Conservation (phyloP, 2,888 invertebrate genomes). For the Tetranychus piercei region DNA sequence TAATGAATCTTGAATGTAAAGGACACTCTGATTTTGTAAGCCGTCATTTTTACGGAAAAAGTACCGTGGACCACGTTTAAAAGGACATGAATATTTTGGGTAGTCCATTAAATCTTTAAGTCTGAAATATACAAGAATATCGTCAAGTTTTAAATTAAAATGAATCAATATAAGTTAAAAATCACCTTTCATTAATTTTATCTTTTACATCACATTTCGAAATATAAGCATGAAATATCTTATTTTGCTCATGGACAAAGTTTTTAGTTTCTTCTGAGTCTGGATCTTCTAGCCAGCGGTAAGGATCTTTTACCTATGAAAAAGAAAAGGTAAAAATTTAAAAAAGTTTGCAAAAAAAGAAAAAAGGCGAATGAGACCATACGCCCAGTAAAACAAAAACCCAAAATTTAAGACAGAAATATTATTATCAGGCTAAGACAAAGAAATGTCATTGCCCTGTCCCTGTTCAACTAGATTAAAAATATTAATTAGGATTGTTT, state of each 20-base stretch:
- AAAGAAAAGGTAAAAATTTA: neutral
- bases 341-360: neutral
- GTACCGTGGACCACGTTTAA: constrained; percentile 59
- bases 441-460: too few species aligned
- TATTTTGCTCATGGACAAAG: constrained; percentile 78
- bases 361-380: neutral
- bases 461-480: too few species aligned
- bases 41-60: constrained; percentile 85
- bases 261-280: constrained; percentile 72
- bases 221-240: constrained; percentile 64
- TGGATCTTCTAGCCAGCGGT: constrained; percentile 91
- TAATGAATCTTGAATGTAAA: constrained; percentile 65
- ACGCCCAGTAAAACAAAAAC: too few species aligned
- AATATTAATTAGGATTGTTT: too few species aligned
- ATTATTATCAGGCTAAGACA: too few species aligned
- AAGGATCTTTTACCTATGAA: constrained; percentile 61
- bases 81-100: constrained; percentile 79
- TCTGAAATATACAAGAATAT: constrained; percentile 32
- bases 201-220: constrained; percentile 52
- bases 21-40: constrained; percentile 86
- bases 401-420: too few species aligned
- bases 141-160: neutral
- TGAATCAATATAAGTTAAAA: neutral
- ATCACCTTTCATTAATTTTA: constrained; percentile 46
- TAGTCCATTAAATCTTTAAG: constrained; percentile 85